Evolutionary conservation across 2,797 vertebrate genomes (phyloP).

Genomic region (Peromyscus nudipes): DNA sequence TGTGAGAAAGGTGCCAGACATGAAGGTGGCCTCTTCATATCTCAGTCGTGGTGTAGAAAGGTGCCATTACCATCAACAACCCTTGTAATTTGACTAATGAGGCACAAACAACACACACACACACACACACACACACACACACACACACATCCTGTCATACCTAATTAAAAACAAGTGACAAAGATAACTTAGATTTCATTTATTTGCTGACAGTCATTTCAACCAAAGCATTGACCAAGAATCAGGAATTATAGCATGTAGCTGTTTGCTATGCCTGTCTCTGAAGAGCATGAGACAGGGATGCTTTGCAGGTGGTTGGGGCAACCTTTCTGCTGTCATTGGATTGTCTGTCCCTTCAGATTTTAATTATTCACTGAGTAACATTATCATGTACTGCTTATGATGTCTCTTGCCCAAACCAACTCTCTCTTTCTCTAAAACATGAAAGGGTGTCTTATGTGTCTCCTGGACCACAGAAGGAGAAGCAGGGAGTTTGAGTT

Average conservation of each 20-base stretch:
- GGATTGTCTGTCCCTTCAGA: constrained; percentile 16
- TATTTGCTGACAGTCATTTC: background rate
- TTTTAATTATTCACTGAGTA: constrained; percentile 46
- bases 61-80: background rate
- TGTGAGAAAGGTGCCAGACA: constrained; percentile 1
- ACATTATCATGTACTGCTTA: background rate
- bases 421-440: background rate
- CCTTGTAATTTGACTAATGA: constrained; percentile 25
- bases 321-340: background rate
- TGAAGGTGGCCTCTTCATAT: background rate
- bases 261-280: background rate
- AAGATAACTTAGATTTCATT: constrained; percentile 23
- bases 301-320: background rate
- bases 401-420: background rate
- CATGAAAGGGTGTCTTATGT: background rate
- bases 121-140: background rate
- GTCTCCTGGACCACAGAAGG: background rate
- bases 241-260: background rate
- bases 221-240: constrained; percentile 32
- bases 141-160: background rate
- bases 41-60: background rate
- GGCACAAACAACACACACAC: background rate
- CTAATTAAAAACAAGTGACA: background rate
- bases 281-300: background rate
- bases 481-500: background rate